A percentile compares a stretch with the other conserved stretches of the same genome.
Conservation (phyloP, 1,140 invertebrate genomes). For the Drosophila micromelanica region DNA sequence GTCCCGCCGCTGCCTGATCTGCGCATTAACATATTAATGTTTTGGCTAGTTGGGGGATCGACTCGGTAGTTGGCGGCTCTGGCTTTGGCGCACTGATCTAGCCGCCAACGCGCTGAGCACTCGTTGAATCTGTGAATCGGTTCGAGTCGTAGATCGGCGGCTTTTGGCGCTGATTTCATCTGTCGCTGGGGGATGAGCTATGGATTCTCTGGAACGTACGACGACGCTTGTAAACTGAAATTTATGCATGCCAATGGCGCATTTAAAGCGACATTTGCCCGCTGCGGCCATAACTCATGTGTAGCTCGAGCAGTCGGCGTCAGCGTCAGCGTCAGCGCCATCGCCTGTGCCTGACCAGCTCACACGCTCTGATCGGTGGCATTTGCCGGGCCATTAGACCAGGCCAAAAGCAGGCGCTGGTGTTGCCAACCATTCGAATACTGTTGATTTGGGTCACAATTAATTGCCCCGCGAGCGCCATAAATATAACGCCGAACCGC, state of each 20-base stretch:
- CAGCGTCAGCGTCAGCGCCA: constrained; percentile 4
- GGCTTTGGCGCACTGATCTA: constrained; percentile 72
- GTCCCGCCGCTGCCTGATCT: constrained; percentile 18
- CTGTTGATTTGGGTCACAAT: constrained; percentile 79
- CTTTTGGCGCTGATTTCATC: constrained; percentile 73
- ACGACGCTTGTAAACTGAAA: constrained; percentile 48
- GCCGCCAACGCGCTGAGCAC: constrained; percentile 49
- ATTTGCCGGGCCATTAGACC: constrained; percentile 70
- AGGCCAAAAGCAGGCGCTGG: constrained; percentile 28
- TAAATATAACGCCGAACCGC: constrained; percentile 62
- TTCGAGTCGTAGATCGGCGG: constrained; percentile 15
- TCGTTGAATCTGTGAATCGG: not conserved
- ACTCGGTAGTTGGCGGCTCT: constrained; percentile 43
- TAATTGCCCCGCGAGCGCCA: constrained; percentile 74
- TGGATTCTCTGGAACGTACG: constrained; percentile 54
- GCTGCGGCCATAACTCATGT: constrained; percentile 50
- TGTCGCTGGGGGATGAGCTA: constrained; percentile 17
- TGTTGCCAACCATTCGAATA: constrained; percentile 61
- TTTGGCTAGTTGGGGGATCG: constrained; percentile 49
- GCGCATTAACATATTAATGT: constrained; percentile 83
- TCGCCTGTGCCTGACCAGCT: constrained; percentile 32
- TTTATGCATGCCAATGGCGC: constrained; percentile 65
- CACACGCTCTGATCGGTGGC: constrained; percentile 52
- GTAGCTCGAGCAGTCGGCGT: constrained; percentile 28
- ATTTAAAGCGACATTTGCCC: constrained; percentile 74